Percentiles rank a stretch among this genome's conserved stretches.
Conservation (phyloP, 2,888 invertebrate species). For the Choreutis nemorana region DNA sequence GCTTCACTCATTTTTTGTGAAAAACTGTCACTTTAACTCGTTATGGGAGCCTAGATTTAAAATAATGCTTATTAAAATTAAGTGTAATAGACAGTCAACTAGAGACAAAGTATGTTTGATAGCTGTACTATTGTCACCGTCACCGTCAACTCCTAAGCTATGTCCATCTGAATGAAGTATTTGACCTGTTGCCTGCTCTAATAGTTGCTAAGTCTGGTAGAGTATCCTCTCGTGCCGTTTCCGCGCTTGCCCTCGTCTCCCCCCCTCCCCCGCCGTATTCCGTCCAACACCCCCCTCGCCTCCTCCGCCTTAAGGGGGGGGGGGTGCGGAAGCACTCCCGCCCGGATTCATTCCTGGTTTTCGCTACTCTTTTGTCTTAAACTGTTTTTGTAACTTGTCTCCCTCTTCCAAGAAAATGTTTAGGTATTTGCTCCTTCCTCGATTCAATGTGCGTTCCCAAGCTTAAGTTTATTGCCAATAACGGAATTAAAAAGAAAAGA, state of each 20-base stretch:
- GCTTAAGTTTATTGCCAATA: constrained; percentile 6
- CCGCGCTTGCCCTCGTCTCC: constrained; percentile 17
- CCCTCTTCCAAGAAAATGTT: constrained; percentile 26
- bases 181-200: no score
- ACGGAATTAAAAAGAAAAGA: constrained; percentile 1
- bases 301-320: constrained; percentile 29
- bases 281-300: no score
- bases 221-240: constrained; percentile 31
- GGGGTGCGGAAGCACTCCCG: constrained; percentile 40
- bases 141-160: not conserved
- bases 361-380: constrained; percentile 61
- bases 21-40: no score
- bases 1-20: no score
- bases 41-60: no score
- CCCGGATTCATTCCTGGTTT: constrained; percentile 61
- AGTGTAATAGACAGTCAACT: no score
- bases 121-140: no score
- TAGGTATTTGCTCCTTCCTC: constrained; percentile 20
- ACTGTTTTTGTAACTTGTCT: constrained; percentile 52
- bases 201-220: constrained; percentile 21
- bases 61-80: no score
- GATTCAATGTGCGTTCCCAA: constrained; percentile 1
- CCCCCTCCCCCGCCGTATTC: not conserved
- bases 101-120: no score
- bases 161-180: not conserved